Conservation (phyloP, 2,888 invertebrate species). For the Pristionchus exspectatus region DNA sequence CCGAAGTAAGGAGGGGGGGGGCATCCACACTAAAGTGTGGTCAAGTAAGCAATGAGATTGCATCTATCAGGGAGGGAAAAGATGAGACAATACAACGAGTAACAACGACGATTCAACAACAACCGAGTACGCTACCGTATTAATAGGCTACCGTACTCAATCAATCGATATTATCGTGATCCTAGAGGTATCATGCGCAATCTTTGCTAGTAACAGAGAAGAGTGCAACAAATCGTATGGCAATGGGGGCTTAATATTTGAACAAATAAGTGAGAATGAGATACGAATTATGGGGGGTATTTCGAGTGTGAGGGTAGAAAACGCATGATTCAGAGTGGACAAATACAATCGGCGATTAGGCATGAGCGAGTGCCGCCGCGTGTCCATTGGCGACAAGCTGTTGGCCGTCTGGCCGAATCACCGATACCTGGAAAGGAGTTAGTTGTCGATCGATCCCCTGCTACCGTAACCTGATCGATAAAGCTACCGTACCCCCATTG, state of each 20-base stretch:
- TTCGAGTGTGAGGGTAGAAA: background rate
- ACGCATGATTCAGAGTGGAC: constrained; percentile 13
- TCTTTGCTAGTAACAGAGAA: constrained; percentile 3
- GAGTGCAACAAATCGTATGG: constrained; percentile 1
- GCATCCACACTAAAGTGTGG: constrained; percentile 27
- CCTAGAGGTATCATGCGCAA: background rate
- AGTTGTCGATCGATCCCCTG: background rate
- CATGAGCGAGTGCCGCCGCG: background rate
- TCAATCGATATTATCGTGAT: constrained; percentile 32
- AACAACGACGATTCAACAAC: constrained; percentile 33
- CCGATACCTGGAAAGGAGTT: constrained; percentile 33
- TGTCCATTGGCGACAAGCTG: constrained; percentile 42
- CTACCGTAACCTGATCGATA: background rate
- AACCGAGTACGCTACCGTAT: background rate
- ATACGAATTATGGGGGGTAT: constrained; percentile 3
- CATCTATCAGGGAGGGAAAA: constrained; percentile 20
- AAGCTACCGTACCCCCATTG: constrained; percentile 46
- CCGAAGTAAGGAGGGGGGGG: background rate
- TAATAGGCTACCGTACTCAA: background rate
- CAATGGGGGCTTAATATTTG: background rate
- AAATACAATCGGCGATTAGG: background rate
- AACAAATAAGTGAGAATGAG: constrained; percentile 9
- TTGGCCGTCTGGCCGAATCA: constrained; percentile 25
- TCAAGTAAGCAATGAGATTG: constrained; percentile 3
- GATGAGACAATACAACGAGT: constrained; percentile 11